Evolutionary conservation across 2,797 vertebrate genomes (phyloP).

Genomic region (Nyctalus aviator): DNA sequence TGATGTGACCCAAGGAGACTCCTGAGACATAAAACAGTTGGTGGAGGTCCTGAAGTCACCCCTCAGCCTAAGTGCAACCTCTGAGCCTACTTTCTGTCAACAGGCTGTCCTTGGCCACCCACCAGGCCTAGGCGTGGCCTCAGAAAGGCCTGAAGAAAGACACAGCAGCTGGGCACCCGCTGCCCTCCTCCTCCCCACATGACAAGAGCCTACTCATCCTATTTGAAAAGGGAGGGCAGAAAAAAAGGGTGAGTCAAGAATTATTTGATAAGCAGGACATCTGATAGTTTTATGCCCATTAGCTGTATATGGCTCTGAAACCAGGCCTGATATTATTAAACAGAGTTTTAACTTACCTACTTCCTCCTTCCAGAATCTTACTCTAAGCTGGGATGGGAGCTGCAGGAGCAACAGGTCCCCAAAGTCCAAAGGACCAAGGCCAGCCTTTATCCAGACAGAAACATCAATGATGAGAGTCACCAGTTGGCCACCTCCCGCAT

Average conservation of each 20-base stretch:
- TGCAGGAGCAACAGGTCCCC: background rate
- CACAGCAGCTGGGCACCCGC: background rate
- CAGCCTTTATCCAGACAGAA: background rate
- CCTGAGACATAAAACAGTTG: slow-evolving; percentile 8
- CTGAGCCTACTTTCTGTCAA: background rate
- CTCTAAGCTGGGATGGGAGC: background rate
- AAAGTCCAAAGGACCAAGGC: background rate
- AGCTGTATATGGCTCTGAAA: background rate
- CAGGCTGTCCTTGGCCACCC: background rate
- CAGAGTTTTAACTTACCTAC: background rate
- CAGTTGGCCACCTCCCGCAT: too few relatives aligned
- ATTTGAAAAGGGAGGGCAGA: background rate
- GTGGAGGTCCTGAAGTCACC: background rate
- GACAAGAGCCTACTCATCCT: background rate
- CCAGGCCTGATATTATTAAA: background rate
- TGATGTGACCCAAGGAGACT: background rate
- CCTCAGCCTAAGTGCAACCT: background rate
- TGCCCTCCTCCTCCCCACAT: background rate
- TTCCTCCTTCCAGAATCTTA: background rate
- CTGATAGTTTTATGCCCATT: background rate
- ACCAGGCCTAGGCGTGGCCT: background rate
- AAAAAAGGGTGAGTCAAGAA: background rate
- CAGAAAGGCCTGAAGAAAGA: background rate
- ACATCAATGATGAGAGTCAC: too few relatives aligned
- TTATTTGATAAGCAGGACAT: background rate